These are phyloP conservation scores for Amblyjoppa fuscipennis DNA, from an alignment of 2,888 invertebrate genomes.

Conservation along the genomic window DNA sequence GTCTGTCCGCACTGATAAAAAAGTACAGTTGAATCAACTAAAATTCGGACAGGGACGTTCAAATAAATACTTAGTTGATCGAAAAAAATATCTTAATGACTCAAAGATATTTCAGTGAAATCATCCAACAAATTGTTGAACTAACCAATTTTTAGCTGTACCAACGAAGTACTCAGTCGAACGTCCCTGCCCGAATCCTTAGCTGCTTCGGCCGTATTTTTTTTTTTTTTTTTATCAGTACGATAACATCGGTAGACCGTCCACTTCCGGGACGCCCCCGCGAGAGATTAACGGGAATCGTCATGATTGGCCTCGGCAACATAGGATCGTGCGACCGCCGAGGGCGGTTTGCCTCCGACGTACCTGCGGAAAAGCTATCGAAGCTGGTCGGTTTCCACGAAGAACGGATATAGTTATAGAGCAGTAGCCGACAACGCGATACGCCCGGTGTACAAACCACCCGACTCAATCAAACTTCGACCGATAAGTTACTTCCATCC, in stretches of 20 bases:
- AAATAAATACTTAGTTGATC: no score
- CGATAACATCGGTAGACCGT: neutral
- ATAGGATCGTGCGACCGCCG: slow-evolving; percentile 22
- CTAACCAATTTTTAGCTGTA: no score
- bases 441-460: neutral
- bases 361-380: slow-evolving; percentile 9
- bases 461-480: slow-evolving; percentile 18
- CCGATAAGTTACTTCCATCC: neutral
- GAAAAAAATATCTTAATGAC: no score
- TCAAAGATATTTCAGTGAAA: no score
- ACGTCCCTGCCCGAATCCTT: no score
- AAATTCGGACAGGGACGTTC: no score
- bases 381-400: slow-evolving; percentile 6
- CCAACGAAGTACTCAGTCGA: no score
- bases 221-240: no score
- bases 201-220: no score
- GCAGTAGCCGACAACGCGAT: neutral
- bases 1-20: neutral
- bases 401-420: neutral
- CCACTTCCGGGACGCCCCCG: slow-evolving; percentile 5
- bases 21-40: no score
- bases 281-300: slow-evolving; percentile 29
- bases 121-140: no score
- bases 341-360: slow-evolving; percentile 5
- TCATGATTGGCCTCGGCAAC: slow-evolving; percentile 51